These are phyloP conservation scores for Apeltes quadracus DNA, from an alignment of 2,113 vertebrate genomes.

Conservation along the genomic window DNA sequence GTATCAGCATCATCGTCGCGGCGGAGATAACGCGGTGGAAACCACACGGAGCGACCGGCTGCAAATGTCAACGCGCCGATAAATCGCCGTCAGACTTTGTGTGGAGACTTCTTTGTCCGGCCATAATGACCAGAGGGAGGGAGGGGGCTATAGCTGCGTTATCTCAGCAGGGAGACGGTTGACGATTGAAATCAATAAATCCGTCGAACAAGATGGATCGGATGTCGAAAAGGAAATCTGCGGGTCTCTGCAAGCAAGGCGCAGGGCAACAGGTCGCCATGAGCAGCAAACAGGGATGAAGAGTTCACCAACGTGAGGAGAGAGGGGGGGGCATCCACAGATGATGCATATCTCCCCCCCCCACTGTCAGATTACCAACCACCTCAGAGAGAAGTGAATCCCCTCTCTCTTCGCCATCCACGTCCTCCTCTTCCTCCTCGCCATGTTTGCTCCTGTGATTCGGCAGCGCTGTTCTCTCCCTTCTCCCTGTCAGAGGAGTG, in stretches of 20 bases:
- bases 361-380: constrained; percentile 35
- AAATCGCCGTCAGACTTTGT: constrained; percentile 8
- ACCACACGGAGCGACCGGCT: constrained; percentile 12
- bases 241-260: constrained; percentile 21
- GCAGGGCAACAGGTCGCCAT: constrained; percentile 29
- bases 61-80: constrained; percentile 35
- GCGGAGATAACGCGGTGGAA: constrained; percentile 22
- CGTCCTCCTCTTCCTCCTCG: not conserved
- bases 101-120: constrained; percentile 5
- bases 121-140: constrained; percentile 4
- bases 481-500: constrained; percentile 39
- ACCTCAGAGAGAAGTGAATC: constrained; percentile 51
- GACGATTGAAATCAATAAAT: constrained; percentile 65
- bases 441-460: constrained; percentile 64
- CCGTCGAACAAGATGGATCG: constrained; percentile 46
- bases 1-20: constrained; percentile 17
- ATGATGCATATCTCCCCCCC: constrained; percentile 39
- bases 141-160: not conserved
- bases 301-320: not conserved
- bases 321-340: constrained; percentile 17
- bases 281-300: constrained; percentile 21
- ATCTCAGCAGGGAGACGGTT: constrained; percentile 46
- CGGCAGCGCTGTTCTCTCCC: constrained; percentile 40
- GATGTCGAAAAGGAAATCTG: constrained; percentile 35
- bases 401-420: constrained; percentile 30